Evolutionary conservation across 2,797 vertebrate species (phyloP).

Genomic region (Fundulus diaphanus): DNA sequence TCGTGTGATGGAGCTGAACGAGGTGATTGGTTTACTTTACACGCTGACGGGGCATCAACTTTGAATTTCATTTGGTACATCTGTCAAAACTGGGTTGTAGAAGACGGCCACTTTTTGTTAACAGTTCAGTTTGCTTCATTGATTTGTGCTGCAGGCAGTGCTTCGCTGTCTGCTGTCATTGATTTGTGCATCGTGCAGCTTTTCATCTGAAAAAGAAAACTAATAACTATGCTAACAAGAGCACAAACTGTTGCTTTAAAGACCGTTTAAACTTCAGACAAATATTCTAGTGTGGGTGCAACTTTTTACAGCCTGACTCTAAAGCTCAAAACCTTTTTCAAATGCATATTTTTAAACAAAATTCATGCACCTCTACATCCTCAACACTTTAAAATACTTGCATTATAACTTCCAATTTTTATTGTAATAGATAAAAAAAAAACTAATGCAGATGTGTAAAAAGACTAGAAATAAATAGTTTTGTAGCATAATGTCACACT

Average conservation of each 20-base stretch:
- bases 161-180: slow-evolving; percentile 30
- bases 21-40: slow-evolving; percentile 60
- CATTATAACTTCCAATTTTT: not conserved
- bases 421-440: too few relatives aligned
- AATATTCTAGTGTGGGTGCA: not conserved
- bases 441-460: not conserved
- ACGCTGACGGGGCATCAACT: slow-evolving; percentile 32
- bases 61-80: slow-evolving; percentile 41
- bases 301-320: slow-evolving; percentile 3
- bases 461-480: not conserved
- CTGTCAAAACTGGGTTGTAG: slow-evolving; percentile 42
- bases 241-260: slow-evolving; percentile 1
- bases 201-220: slow-evolving; percentile 27
- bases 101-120: slow-evolving; percentile 19
- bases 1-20: slow-evolving; percentile 27
- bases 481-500: not conserved
- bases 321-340: not conserved
- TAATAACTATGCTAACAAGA: slow-evolving; percentile 12
- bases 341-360: not conserved
- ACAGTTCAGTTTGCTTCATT: slow-evolving; percentile 44
- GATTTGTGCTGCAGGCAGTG: slow-evolving; percentile 51
- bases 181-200: slow-evolving; percentile 8
- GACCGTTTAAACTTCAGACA: not conserved
- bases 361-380: not conserved
- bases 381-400: not conserved